Base-by-base conservation (phyloP, 2,797 vertebrate genomes). In the Chanos chanos region DNA sequence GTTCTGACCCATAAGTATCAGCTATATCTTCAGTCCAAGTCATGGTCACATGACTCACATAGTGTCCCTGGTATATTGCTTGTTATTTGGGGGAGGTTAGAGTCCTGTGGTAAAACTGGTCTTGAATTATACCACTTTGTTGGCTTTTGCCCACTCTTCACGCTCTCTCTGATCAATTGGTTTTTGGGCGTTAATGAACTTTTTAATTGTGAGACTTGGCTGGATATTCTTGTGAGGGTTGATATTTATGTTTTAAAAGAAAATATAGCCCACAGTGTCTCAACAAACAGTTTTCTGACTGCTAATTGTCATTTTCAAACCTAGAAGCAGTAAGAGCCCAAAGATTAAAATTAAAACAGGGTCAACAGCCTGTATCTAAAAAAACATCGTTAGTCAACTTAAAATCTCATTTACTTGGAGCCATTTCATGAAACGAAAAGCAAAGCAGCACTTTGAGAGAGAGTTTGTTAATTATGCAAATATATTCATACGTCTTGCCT, bases 401-500 rank as follows among this genome's bases (percentile, higher is more conserved):
- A 54, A 68, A 44, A 37, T 36, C 15, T 55, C 3, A 40, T 59
- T 41, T 28, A 10, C 30, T 61, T 41, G 44, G 30, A 13, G 10
- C 53, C 22, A 25, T 28, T 25, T 18, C 22, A 16, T 12, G 5
- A 19, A 49, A 34, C 40, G 27, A 9, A 18, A 16, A 52, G 10
- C 16, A 44, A 18, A 47, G 15, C 44, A 47, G 40, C 31, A 24
- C 15, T n/a, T 28, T 24, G 21, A 50, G 8, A 54, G 40, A 27
- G 44, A 36, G 54, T 61, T 36, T 43, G 22, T 55, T 54, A 62
- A 53, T 70, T 59, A 70, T 60, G 34, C 40, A 62, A 61, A 61
- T 53, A 13, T 36, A 30, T 19, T 30, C 27, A 7, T 44, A 40
- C 40, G 21, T 45, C 22, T 40, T 33, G 24, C 15, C 6, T 21